Evolutionary conservation across 2,888 invertebrate species (phyloP), one percentile per base, ranked within the genome.

Genomic region (Antitype chi): DNA sequence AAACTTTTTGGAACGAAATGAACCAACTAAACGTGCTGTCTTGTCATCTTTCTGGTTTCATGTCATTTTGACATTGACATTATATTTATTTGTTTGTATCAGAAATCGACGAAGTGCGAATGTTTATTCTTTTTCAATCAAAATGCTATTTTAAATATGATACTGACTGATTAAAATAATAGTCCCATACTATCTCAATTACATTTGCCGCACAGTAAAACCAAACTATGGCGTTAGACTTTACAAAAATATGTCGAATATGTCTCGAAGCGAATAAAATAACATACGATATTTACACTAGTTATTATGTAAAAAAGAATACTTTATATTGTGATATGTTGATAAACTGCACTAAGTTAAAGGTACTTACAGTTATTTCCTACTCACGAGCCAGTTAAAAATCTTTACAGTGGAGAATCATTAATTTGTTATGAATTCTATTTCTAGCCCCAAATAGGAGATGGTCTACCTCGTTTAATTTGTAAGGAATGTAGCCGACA

Each of bases 401-500:
- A 64, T 25, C 11, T 28, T 28, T 23, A 28, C 2, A 47, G 11
- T 23, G 32, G 25, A 60, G 3, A 69, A 60, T 53, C 55, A 77
- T 55, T 15, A 20, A 52, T 23, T 74, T 66, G 17, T 69, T 76
- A 69, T 71, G 57, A 69, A 71, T 77, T 74, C 73, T 85, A 84
- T 85, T 87, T 92, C 20, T 87, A 96, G 96, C 94, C 94, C 17
- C 83, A 78, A 38, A 81, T 88, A 89, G 93, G 92, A 25, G 96
- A 96, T 84, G 93, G 94, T 67, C 82, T 96, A 52, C 96, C 96
- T 3, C 91, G 92, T 25, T 84, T 91, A 69, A 95, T 96, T 71
- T 96, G 96, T 80, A 96, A 95, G 82, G 94, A 94, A 38, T 96
- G 96, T 81, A 89, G 90, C 73, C 91, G 92, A 55, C 94, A 94